Evolutionary conservation across 1,140 invertebrate species (phyloP).

Genomic region (Atta texana): DNA sequence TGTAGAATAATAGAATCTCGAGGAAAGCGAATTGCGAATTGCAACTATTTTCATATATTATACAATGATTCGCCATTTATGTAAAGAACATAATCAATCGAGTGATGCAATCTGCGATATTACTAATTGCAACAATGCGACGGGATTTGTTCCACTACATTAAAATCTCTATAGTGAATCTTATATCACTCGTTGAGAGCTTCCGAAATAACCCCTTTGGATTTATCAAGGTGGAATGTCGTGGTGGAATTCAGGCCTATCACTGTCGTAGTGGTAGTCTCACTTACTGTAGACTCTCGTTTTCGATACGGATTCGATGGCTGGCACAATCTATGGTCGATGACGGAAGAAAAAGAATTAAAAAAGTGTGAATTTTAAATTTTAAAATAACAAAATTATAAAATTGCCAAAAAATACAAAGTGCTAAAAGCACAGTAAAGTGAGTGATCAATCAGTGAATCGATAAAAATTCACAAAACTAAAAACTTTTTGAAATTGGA

Average conservation of each 20-base stretch:
- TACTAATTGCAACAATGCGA: background rate
- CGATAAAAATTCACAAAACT: background rate
- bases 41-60: background rate
- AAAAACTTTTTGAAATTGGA: background rate
- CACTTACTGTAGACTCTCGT: constrained; percentile 90
- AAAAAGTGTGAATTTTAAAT: background rate
- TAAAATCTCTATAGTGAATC: background rate
- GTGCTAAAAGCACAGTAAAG: background rate
- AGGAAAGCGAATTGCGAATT: background rate
- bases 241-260: constrained; percentile 84
- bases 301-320: constrained; percentile 88
- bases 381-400: background rate
- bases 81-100: background rate
- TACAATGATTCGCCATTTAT: background rate
- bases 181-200: constrained; percentile 67
- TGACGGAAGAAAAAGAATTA: background rate
- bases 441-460: background rate
- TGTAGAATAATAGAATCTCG: background rate
- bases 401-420: background rate
- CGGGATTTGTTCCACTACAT: background rate
- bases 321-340: constrained; percentile 87
- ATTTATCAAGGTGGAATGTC: constrained; percentile 79
- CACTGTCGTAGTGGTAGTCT: constrained; percentile 90
- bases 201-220: constrained; percentile 80
- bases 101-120: background rate